These are phyloP conservation scores for Pseudorhombus dupliciocellatus DNA, from an alignment of 2,113 vertebrate genomes.

Conservation along the genomic window DNA sequence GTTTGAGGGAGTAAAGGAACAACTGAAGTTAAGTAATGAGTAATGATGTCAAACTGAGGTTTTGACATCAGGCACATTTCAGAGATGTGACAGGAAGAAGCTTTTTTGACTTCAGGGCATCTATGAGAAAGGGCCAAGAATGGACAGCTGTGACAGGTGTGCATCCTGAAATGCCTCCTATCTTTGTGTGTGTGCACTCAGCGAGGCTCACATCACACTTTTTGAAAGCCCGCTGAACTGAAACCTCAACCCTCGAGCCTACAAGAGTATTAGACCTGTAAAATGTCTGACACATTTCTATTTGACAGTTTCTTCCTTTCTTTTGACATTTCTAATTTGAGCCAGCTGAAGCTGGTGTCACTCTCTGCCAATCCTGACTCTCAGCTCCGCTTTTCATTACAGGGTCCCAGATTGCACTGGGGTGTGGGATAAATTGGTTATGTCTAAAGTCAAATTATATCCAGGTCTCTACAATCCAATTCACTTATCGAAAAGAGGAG, in stretches of 20 bases:
- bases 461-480: constrained; percentile 75
- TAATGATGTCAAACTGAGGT: background rate
- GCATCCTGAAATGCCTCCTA: constrained; percentile 13
- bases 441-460: constrained; percentile 82
- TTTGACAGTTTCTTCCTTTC: constrained; percentile 74
- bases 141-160: constrained; percentile 1
- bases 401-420: constrained; percentile 57
- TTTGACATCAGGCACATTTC: background rate
- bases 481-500: constrained; percentile 62
- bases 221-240: constrained; percentile 58
- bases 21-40: background rate
- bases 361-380: constrained; percentile 72
- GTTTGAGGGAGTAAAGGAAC: background rate
- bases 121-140: constrained; percentile 4
- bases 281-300: constrained; percentile 68
- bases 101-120: background rate
- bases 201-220: constrained; percentile 28
- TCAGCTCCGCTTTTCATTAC: constrained; percentile 74
- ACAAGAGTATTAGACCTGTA: constrained; percentile 69
- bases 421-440: constrained; percentile 78
- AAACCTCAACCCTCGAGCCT: constrained; percentile 59
- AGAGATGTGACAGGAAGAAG: background rate
- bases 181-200: constrained; percentile 18
- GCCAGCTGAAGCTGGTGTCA: constrained; percentile 80
- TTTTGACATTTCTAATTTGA: constrained; percentile 84